Evolutionary conservation across 2,888 invertebrate genomes (phyloP).

Genomic region (Papilio elwesi): DNA sequence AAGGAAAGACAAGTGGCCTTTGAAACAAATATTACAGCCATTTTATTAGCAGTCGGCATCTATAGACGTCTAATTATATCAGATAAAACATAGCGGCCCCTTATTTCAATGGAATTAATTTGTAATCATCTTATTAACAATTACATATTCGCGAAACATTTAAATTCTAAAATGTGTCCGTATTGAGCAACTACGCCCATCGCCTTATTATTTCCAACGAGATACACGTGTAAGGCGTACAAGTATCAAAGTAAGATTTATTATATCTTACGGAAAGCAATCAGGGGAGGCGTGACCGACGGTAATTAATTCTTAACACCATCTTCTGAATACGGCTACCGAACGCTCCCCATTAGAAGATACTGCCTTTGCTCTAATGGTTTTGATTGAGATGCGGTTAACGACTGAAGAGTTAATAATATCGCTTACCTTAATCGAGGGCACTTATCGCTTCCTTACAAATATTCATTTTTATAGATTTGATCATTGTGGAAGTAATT

Average conservation of each 20-base stretch:
- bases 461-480: conserved; percentile 44
- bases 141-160: conserved; percentile 51
- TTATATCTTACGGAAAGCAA: conserved; percentile 77
- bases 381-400: conserved; percentile 71
- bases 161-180: conserved; percentile 55
- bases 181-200: conserved; percentile 61
- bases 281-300: conserved; percentile 74
- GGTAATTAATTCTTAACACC: conserved; percentile 83
- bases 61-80: conserved; percentile 55
- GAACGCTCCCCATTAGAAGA: conserved; percentile 68
- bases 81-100: conserved; percentile 57
- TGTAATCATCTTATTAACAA: conserved; percentile 47
- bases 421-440: conserved; percentile 53
- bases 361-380: conserved; percentile 67
- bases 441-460: conserved; percentile 38
- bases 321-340: conserved; percentile 72
- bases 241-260: conserved; percentile 72
- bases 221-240: conserved; percentile 60
- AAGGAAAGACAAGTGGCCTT: conserved; percentile 53
- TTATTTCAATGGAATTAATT: conserved; percentile 63
- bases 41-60: conserved; percentile 58
- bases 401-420: conserved; percentile 64
- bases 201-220: conserved; percentile 67
- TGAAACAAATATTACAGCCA: conserved; percentile 54
- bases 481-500: conserved; percentile 37